Conservation (phyloP, 2,888 invertebrate genomes). For the Cantharis nigra region DNA sequence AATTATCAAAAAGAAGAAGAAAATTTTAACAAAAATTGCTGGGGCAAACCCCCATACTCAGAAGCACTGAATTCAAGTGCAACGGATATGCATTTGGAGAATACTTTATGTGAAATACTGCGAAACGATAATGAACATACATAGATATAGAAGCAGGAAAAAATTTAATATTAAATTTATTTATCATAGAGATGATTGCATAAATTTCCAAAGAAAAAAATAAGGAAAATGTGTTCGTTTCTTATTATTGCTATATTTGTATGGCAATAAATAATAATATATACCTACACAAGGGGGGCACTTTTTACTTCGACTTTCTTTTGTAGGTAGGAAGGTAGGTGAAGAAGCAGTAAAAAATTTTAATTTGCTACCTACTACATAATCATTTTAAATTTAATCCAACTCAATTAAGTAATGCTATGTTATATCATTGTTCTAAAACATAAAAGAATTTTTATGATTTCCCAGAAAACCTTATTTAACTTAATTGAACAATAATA, state of each 20-base stretch:
- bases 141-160: not conserved
- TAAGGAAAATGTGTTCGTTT: not conserved
- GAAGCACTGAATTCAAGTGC: not conserved
- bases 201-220: not conserved
- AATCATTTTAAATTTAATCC: not conserved
- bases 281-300: not conserved
- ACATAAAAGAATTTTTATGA: not conserved
- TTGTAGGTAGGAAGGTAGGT: not conserved
- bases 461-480: not conserved
- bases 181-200: not conserved
- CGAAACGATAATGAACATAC: not conserved
- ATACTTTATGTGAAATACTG: not conserved
- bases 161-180: not conserved
- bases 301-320: not conserved
- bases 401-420: not conserved
- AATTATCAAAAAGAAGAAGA: not conserved
- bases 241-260: not conserved
- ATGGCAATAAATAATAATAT: not conserved
- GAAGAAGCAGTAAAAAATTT: not conserved
- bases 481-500: not conserved
- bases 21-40: too few species aligned
- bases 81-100: not conserved
- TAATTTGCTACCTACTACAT: not conserved
- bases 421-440: not conserved
- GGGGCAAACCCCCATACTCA: not conserved